A percentile compares a stretch with the other conserved stretches of the same genome.
Conservation (phyloP, 2,797 vertebrate genomes). For the Sebastes jordani region DNA sequence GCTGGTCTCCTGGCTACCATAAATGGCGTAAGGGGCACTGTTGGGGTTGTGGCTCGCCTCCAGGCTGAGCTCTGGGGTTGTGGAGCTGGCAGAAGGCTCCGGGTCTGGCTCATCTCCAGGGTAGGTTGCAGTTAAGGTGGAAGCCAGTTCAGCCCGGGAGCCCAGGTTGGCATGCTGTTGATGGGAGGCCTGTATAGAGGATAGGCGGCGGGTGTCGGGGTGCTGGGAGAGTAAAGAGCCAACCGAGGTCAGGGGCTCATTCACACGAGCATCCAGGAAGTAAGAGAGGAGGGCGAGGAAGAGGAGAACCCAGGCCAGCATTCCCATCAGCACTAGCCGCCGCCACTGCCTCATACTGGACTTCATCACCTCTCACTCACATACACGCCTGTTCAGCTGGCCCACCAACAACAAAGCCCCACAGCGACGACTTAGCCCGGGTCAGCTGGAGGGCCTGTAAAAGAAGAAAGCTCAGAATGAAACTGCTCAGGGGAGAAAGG, state of each 20-base stretch:
- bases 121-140: constrained; percentile 43
- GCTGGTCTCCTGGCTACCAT: constrained; percentile 70
- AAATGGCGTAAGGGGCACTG: constrained; percentile 56
- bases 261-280: constrained; percentile 91
- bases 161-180: constrained; percentile 83
- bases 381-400: constrained; percentile 32
- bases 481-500: background rate
- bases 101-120: constrained; percentile 45
- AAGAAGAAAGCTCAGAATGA: constrained; percentile 20
- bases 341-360: constrained; percentile 90
- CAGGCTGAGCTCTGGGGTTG: constrained; percentile 61
- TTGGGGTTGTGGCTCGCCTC: constrained; percentile 72
- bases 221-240: constrained; percentile 85
- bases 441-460: constrained; percentile 70
- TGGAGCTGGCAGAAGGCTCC: constrained; percentile 57
- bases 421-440: constrained; percentile 37
- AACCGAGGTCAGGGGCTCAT: constrained; percentile 84
- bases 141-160: constrained; percentile 77
- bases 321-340: constrained; percentile 89
- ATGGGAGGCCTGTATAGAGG: constrained; percentile 88
- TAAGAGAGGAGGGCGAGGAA: constrained; percentile 94
- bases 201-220: constrained; percentile 88
- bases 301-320: constrained; percentile 94
- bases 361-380: constrained; percentile 76
- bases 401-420: constrained; percentile 49